Conservation (phyloP, 2,113 vertebrate genomes). For the Etheostoma cragini region DNA sequence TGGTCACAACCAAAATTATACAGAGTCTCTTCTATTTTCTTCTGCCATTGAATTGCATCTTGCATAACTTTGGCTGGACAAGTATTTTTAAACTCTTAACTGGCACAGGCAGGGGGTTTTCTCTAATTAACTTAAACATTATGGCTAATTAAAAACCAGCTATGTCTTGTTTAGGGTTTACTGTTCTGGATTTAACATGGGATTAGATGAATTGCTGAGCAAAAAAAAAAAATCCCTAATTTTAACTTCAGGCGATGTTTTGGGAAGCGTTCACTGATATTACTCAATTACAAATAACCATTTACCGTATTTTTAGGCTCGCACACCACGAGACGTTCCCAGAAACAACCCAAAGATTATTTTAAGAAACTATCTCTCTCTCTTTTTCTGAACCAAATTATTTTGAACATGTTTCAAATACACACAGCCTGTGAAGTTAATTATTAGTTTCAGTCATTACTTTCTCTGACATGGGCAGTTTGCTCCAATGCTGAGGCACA, state of each 20-base stretch:
- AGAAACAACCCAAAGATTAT: background rate
- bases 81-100: constrained; percentile 71
- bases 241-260: constrained; percentile 28
- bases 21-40: constrained; percentile 82
- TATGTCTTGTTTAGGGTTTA: constrained; percentile 80
- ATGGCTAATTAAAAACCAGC: constrained; percentile 81
- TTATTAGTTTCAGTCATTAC: background rate
- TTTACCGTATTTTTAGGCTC: constrained; percentile 7
- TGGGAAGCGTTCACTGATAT: constrained; percentile 17
- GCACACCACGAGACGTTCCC: background rate
- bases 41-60: constrained; percentile 83
- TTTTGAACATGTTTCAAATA: background rate
- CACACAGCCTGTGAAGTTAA: background rate
- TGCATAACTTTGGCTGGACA: constrained; percentile 75
- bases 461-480: background rate
- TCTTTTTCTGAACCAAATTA: background rate
- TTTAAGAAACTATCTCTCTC: background rate
- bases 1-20: constrained; percentile 86
- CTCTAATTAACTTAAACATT: constrained; percentile 79
- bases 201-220: constrained; percentile 20
- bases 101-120: constrained; percentile 70
- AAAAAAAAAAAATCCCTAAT: background rate
- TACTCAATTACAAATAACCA: constrained; percentile 23
- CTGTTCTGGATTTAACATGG: constrained; percentile 22
- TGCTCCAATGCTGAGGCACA: background rate